Percentiles rank a stretch among this genome's conserved stretches.
Evolutionary conservation across 64 coral and sea anemone species (phyloP).

Genomic region (Pachyseris speciosa): DNA sequence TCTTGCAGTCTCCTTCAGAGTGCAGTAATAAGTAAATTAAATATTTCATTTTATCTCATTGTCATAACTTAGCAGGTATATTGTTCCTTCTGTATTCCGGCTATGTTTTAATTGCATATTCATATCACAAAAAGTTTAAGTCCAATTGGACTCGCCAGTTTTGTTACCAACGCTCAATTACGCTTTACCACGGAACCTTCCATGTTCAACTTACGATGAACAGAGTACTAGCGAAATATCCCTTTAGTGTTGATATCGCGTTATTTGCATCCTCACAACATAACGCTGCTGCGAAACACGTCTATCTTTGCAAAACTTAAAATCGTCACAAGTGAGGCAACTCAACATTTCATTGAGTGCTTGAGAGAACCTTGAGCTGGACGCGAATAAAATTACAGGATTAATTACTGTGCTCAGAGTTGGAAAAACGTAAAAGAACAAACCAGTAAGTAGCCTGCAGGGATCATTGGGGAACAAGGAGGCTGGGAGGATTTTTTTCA

Average conservation of each 20-base stretch:
- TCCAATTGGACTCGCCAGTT: too few species aligned
- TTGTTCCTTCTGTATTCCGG: too few species aligned
- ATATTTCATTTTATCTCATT: too few species aligned
- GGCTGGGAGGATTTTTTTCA: background rate
- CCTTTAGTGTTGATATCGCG: background rate
- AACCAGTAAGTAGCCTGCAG: background rate
- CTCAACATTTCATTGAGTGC: background rate
- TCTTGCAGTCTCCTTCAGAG: too few species aligned
- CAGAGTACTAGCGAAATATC: too few species aligned
- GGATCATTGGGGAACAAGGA: background rate
- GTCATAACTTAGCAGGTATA: too few species aligned
- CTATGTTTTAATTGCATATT: too few species aligned
- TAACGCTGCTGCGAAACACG: background rate
- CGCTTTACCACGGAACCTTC: too few species aligned
- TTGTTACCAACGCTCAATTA: too few species aligned
- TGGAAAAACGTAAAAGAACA: conserved; percentile 27
- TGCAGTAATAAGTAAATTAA: too few species aligned
- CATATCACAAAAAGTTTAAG: too few species aligned
- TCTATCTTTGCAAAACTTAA: background rate
- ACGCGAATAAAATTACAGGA: background rate
- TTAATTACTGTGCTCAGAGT: background rate
- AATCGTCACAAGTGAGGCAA: background rate
- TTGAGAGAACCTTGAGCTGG: background rate
- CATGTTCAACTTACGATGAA: too few species aligned
- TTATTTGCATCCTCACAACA: background rate